Conservation (phyloP, 2,113 vertebrate species). For the Myrmecobius fasciatus region DNA sequence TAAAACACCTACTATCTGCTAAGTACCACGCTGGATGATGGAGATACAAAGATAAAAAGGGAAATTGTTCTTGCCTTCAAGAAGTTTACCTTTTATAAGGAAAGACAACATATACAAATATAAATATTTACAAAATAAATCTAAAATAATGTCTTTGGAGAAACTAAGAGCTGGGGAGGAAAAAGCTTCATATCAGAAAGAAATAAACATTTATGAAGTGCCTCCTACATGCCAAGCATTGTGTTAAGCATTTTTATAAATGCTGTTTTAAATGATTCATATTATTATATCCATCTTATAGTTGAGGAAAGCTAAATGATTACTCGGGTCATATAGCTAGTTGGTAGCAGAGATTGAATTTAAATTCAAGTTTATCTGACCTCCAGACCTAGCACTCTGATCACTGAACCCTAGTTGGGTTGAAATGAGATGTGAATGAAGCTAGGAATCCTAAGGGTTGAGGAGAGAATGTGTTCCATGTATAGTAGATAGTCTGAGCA, state of each 20-base stretch:
- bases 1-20: not conserved
- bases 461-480: not conserved
- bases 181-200: not conserved
- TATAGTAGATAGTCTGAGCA: not conserved
- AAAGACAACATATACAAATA: not conserved
- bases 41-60: not conserved
- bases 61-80: no score
- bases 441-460: not conserved
- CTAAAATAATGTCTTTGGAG: not conserved
- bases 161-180: not conserved
- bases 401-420: not conserved
- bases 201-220: no score
- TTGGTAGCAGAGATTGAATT: not conserved
- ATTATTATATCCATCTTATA: not conserved
- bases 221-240: no score
- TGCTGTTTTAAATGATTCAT: not conserved
- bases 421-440: not conserved
- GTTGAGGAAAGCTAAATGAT: not conserved
- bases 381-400: not conserved
- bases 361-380: not conserved
- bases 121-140: slow-evolving; percentile 2
- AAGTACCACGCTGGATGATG: not conserved
- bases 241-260: no score
- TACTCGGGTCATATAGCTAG: not conserved
- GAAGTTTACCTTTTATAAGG: no score